phyloP scores from a whole-genome alignment of 2,113 vertebrate species.

The Callipepla californica region DNA sequence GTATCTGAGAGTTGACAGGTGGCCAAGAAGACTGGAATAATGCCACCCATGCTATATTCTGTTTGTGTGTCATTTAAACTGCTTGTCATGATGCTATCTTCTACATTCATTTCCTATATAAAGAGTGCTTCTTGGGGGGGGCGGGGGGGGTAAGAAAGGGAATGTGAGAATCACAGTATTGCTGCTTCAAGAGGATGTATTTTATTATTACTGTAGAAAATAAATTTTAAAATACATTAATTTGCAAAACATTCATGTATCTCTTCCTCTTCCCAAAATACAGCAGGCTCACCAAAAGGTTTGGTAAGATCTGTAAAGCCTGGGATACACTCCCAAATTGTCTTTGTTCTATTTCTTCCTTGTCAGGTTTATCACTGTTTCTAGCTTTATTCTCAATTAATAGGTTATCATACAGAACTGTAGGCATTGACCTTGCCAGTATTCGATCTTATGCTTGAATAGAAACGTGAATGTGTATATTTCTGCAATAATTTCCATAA shows the following conservation, averaged over 20 bases:
- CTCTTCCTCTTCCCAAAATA: not conserved
- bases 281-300: not conserved
- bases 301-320: not conserved
- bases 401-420: not conserved
- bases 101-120: not conserved
- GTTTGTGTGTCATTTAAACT: not conserved
- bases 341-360: not conserved
- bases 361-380: not conserved
- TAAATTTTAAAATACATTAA: not conserved
- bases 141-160: not conserved
- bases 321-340: not conserved
- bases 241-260: not conserved
- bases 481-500: not conserved
- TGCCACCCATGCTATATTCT: not conserved
- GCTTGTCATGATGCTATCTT: not conserved
- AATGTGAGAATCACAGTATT: not conserved
- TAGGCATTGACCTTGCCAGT: not conserved
- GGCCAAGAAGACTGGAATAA: constrained; percentile 9
- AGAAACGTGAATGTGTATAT: not conserved
- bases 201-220: not conserved
- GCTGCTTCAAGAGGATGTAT: not conserved
- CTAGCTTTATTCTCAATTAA: not conserved
- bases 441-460: not conserved
- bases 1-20: not conserved
- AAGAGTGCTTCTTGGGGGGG: not conserved